Evolutionary conservation across 1,140 invertebrate genomes (phyloP), one percentile per base, ranked within the genome.

Genomic region (Triops cancriformis): DNA sequence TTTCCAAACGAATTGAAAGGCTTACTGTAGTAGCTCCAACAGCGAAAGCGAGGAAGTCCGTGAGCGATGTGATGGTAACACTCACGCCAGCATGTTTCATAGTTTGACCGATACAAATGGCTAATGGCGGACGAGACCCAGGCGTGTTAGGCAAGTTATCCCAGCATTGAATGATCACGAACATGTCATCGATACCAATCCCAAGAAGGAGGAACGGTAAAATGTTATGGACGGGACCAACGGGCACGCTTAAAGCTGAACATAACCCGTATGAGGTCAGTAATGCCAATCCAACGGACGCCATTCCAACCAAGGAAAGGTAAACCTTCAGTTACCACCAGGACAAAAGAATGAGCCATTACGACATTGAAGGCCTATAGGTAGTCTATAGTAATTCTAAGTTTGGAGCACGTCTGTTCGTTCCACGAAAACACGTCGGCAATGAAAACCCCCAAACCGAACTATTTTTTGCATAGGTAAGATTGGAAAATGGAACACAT

Each of bases 141-240:
- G 79, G 64, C 18, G 18, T 72, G 12, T 73, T 45, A 42, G 41
- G 77, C 23, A 83, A 77, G 75, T 82, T 82, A 26, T 80, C 81
- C 80, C 80, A 73, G 80, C 83, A 64, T 84, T 81, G 89, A 87
- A 92, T 88, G 86, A 94, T 91, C 5, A 94, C 88, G 86, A 93
- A 91, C 87, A 93, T 92, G 85, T 94, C 90, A 83, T 94, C 91
- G 76, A 94, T 88, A 73, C 92, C 92, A 12, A 93, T 87, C 81
- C 93, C 93, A 86, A 94, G 89, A 31, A 95, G 82, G 72, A 95
- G 85, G 85, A 94, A 94, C 9, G 93, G 93, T 80, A 95, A 85
- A 41, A 92, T 91, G 28, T 90, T 89, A 84, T 94, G 93, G 14
- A 95, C 91, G 2, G 93, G 93, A 1, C 92, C 92, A 84, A 92